These are phyloP conservation scores for Oryzias woworae DNA, from an alignment of 2,113 vertebrate genomes.

Conservation along the genomic window DNA sequence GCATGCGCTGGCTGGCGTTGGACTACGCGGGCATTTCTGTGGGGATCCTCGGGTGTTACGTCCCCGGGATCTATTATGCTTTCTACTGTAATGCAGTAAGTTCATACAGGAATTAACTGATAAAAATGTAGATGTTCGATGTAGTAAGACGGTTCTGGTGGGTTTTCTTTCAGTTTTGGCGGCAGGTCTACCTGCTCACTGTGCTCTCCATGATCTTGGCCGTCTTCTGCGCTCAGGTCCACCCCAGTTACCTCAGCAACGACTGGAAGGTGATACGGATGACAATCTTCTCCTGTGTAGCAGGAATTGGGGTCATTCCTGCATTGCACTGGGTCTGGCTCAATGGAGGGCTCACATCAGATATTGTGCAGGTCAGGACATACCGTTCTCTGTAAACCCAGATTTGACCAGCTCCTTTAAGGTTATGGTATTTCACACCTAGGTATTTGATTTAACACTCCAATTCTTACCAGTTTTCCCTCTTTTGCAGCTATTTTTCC, in stretches of 20 bases:
- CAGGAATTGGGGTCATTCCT: slow-evolving; percentile 89
- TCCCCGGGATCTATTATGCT: slow-evolving; percentile 96
- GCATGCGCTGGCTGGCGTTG: slow-evolving; percentile 92
- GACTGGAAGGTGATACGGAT: slow-evolving; percentile 89
- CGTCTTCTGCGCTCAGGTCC: slow-evolving; percentile 94
- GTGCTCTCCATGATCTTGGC: slow-evolving; percentile 91
- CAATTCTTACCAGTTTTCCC: background rate
- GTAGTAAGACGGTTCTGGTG: background rate
- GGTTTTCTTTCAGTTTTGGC: slow-evolving; percentile 85
- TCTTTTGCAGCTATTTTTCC: slow-evolving; percentile 86
- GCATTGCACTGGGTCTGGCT: slow-evolving; percentile 96
- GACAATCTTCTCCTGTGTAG: slow-evolving; percentile 89
- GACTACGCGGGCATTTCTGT: slow-evolving; percentile 97
- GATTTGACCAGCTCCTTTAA: no score
- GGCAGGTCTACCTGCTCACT: slow-evolving; percentile 91
- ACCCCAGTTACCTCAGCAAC: slow-evolving; percentile 92
- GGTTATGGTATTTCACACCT: no score
- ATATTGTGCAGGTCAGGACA: slow-evolving; percentile 86
- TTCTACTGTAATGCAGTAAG: slow-evolving; percentile 96
- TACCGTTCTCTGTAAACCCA: no score
- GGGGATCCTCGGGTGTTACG: slow-evolving; percentile 96
- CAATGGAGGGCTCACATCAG: slow-evolving; percentile 83
- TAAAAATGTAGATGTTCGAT: background rate
- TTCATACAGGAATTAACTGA: background rate
- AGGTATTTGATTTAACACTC: no score